Conservation (phyloP, 1,140 invertebrate species). For the Stegodyphus mimosarum region DNA sequence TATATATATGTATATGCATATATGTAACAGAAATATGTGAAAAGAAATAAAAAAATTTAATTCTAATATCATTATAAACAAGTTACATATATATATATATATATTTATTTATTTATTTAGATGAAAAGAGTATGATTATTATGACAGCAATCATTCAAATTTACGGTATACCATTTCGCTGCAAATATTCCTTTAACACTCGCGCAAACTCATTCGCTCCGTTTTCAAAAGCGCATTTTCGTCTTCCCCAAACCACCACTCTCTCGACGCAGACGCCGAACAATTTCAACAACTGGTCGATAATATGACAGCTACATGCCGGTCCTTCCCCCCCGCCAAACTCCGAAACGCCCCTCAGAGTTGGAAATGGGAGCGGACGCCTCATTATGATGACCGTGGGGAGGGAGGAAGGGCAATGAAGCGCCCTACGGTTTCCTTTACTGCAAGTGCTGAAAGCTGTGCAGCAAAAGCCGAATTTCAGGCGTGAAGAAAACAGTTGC, state of each 20-base stretch:
- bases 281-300: conserved; percentile 48
- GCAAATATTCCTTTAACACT: too few relatives aligned
- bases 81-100: too few relatives aligned
- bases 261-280: background rate
- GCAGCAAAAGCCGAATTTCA: conserved; percentile 30
- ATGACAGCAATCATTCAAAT: too few relatives aligned
- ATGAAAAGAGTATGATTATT: too few relatives aligned
- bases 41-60: too few relatives aligned
- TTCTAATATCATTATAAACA: too few relatives aligned
- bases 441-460: conserved; percentile 5
- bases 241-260: background rate
- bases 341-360: conserved; percentile 31
- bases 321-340: conserved; percentile 7
- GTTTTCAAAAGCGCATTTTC: background rate
- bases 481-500: conserved; percentile 3
- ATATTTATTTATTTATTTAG: too few relatives aligned
- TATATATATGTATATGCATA: too few relatives aligned
- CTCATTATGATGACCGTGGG: background rate
- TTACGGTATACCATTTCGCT: too few relatives aligned
- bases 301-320: conserved; percentile 55
- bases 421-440: conserved; percentile 27
- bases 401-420: background rate
- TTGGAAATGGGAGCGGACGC: conserved; percentile 44
- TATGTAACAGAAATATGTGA: too few relatives aligned
- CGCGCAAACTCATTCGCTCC: background rate